A percentile compares a stretch with the other conserved stretches of the same genome.
These are phyloP conservation scores for Sebastes vulpes DNA, from an alignment of 2,797 vertebrate genomes.

Conservation along the genomic window DNA sequence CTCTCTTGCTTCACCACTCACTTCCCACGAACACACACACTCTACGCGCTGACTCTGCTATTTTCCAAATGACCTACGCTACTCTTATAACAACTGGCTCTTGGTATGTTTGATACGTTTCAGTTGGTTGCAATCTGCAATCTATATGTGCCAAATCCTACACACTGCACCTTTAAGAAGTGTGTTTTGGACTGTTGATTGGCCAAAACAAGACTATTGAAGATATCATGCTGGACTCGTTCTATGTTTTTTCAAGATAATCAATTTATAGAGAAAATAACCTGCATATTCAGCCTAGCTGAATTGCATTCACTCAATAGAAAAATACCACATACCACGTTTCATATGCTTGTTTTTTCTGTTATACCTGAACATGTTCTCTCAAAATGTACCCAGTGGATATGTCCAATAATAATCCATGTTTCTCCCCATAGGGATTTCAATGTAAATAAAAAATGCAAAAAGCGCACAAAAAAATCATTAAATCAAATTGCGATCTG, in stretches of 20 bases:
- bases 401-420: background rate
- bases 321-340: background rate
- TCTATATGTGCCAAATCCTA: too few relatives aligned
- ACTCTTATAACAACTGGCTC: too few relatives aligned
- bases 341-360: background rate
- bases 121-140: too few relatives aligned
- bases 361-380: background rate
- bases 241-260: background rate
- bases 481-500: background rate
- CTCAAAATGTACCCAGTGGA: background rate
- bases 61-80: too few relatives aligned
- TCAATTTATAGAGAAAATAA: background rate
- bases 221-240: background rate
- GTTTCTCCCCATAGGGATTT: background rate
- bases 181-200: background rate
- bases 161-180: too few relatives aligned
- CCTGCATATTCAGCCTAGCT: background rate
- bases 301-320: background rate
- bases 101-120: too few relatives aligned
- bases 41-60: too few relatives aligned
- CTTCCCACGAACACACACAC: too few relatives aligned
- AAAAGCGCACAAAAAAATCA: background rate
- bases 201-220: background rate
- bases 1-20: too few relatives aligned
- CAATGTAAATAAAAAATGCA: background rate